These are phyloP conservation scores for Lucifuga dentata DNA, from an alignment of 2,113 vertebrate genomes.

Conservation along the genomic window DNA sequence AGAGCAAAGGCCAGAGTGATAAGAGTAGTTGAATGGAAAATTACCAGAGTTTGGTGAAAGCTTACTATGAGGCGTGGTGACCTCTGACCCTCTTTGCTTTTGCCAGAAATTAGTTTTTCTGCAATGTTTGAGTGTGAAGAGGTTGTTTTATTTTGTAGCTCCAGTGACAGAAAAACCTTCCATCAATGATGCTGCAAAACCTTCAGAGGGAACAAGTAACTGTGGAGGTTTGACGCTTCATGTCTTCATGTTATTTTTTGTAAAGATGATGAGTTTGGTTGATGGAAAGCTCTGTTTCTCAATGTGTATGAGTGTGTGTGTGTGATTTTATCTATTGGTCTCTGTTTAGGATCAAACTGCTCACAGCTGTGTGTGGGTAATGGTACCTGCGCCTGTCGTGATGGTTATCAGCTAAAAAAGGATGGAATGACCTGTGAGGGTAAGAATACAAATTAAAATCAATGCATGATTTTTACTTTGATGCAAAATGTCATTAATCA, in stretches of 20 bases:
- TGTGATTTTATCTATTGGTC: not conserved
- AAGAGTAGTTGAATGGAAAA: not conserved
- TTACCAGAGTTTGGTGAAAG: not conserved
- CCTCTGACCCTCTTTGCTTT: not conserved
- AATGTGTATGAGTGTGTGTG: not conserved
- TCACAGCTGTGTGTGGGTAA: constrained; percentile 89
- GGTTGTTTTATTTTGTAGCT: not conserved
- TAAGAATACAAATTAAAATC: constrained; percentile 62
- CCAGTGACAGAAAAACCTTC: not conserved
- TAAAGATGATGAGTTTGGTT: no score
- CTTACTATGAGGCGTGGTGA: not conserved
- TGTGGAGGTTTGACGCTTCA: constrained; percentile 57
- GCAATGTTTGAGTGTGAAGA: not conserved
- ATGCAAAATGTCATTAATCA: no score
- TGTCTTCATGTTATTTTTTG: constrained; percentile 1
- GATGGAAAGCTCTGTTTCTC: no score
- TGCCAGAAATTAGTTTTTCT: not conserved
- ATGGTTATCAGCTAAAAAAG: constrained; percentile 87
- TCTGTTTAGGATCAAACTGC: constrained; percentile 77
- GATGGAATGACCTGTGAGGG: constrained; percentile 92
- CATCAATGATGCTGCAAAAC: not conserved
- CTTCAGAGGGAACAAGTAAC: not conserved
- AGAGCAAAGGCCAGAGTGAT: constrained; percentile 14
- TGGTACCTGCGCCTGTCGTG: constrained; percentile 86
- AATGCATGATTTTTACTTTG: no score